Evolutionary conservation across 2,797 vertebrate species (phyloP).

Genomic region (Enteromius argenteus): DNA sequence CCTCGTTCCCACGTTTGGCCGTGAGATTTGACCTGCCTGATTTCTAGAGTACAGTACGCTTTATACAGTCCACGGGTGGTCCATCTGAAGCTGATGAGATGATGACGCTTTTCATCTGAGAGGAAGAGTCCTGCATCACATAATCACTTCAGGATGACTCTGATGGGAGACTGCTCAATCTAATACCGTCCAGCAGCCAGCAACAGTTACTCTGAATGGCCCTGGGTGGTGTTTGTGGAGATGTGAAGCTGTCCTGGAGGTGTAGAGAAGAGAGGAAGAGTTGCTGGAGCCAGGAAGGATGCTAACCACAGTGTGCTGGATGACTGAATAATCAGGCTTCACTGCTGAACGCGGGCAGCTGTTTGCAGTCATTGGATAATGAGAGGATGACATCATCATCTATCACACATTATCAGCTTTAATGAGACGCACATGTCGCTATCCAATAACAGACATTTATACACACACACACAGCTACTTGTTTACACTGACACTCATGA

Average conservation of each 20-base stretch:
- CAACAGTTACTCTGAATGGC: background rate
- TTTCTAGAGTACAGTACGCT: background rate
- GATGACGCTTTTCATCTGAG: background rate
- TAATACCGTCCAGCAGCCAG: background rate
- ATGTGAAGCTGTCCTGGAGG: constrained; percentile 58
- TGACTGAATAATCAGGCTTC: constrained; percentile 33
- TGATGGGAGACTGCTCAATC: background rate
- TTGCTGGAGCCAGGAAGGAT: constrained; percentile 3
- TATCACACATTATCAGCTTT: constrained; percentile 65
- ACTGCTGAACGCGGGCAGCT: constrained; percentile 63
- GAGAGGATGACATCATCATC: constrained; percentile 73
- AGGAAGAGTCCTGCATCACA: background rate
- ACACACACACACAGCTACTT: background rate
- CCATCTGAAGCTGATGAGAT: constrained; percentile 7
- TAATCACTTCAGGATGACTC: background rate
- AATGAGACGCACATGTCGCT: constrained; percentile 70
- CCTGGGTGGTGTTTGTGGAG: constrained; percentile 1
- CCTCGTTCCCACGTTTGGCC: background rate
- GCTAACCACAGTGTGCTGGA: constrained; percentile 46
- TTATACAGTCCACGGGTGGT: constrained; percentile 21
- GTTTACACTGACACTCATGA: background rate
- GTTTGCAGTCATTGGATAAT: constrained; percentile 76
- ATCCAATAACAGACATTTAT: constrained; percentile 11
- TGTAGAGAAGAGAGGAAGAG: constrained; percentile 37
- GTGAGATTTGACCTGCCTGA: background rate